Evolutionary conservation across 2,797 vertebrate species (phyloP).

Genomic region (Labeo calbasu): DNA sequence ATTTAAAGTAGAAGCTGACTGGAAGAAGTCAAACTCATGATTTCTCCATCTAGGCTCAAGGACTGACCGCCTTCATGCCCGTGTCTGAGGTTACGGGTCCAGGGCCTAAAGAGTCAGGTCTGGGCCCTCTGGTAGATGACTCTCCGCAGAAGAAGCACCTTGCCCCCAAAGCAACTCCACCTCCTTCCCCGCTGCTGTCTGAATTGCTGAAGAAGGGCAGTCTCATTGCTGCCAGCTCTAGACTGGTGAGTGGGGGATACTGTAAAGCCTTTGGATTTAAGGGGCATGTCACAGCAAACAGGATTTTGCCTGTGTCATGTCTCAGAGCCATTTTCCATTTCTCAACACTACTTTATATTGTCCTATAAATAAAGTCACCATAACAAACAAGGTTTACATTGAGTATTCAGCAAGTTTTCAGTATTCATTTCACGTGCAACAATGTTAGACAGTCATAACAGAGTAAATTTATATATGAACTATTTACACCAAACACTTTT

Average conservation of each 20-base stretch:
- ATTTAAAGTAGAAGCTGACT: neutral
- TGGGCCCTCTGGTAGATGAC: constrained; percentile 89
- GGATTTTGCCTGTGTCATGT: neutral
- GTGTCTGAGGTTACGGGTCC: constrained; percentile 77
- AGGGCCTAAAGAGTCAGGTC: constrained; percentile 82
- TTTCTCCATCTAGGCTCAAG: constrained; percentile 76
- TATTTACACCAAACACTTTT: neutral
- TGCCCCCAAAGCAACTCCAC: constrained; percentile 94
- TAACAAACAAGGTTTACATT: neutral
- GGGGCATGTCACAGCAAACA: constrained; percentile 1
- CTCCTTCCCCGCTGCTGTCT: constrained; percentile 96
- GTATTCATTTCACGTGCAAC: neutral
- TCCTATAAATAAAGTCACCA: neutral
- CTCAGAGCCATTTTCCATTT: neutral
- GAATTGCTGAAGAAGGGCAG: constrained; percentile 98
- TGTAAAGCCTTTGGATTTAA: constrained; percentile 1
- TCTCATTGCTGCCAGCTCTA: constrained; percentile 92
- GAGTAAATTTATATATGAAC: too few species aligned
- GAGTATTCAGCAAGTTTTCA: neutral
- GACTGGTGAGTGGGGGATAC: constrained; percentile 68
- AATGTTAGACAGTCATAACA: neutral
- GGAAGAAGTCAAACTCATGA: neutral
- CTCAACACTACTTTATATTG: neutral
- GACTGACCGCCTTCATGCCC: constrained; percentile 85
- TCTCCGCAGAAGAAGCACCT: constrained; percentile 95